Percentiles rank a stretch among this genome's conserved stretches.
Conservation (phyloP, 2,113 vertebrate species). For the Vanacampus margaritifer region DNA sequence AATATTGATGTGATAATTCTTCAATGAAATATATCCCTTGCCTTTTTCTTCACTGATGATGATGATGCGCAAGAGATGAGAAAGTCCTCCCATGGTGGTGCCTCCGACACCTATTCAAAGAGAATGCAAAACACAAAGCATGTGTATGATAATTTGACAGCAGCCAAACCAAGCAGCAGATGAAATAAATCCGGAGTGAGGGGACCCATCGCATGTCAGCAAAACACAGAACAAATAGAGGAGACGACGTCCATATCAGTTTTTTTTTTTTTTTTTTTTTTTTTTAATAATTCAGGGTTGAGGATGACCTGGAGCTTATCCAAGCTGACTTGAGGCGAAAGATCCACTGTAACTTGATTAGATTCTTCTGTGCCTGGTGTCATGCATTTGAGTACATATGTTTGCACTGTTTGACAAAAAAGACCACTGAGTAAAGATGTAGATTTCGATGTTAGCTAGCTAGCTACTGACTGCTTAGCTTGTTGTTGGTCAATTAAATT, state of each 20-base stretch:
- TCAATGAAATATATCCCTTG: neutral
- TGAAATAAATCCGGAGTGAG: neutral
- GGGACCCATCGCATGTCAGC: neutral
- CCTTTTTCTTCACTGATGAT: neutral
- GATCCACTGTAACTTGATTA: too few relatives aligned
- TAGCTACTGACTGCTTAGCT: too few relatives aligned
- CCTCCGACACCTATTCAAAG: constrained; percentile 2
- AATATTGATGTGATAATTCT: constrained; percentile 3
- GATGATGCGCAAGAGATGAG: neutral
- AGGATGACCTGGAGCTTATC: too few relatives aligned
- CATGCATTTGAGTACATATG: too few relatives aligned
- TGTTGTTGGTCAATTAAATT: too few relatives aligned
- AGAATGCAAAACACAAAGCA: neutral
- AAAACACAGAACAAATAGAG: constrained; percentile 6
- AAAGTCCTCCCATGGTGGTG: neutral
- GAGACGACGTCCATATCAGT: neutral
- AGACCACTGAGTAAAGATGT: too few relatives aligned
- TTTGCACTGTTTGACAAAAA: too few relatives aligned
- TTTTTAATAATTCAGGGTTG: neutral
- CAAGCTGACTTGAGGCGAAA: too few relatives aligned
- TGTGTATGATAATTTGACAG: constrained; percentile 9
- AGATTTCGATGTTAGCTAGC: too few relatives aligned
- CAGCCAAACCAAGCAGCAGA: neutral
- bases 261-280: neutral
- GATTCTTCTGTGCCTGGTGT: too few relatives aligned